Conservation (phyloP, 2,113 vertebrate species). For the Manacus vitellinus region DNA sequence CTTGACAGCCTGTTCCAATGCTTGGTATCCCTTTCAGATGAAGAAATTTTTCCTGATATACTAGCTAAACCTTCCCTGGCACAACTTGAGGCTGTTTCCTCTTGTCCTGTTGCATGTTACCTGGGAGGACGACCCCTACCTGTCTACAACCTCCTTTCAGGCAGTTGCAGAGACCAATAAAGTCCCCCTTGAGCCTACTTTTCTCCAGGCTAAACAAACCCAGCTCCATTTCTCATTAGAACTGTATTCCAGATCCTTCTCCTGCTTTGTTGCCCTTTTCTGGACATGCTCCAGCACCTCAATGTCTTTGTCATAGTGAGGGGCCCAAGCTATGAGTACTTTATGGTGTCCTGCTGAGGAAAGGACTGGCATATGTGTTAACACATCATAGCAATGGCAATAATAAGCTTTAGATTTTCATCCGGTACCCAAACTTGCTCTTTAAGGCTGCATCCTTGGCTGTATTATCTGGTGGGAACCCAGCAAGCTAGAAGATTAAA, state of each 20-base stretch:
- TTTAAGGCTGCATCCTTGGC: not conserved
- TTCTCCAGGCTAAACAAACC: not conserved
- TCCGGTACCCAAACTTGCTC: not conserved
- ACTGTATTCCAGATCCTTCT: not conserved
- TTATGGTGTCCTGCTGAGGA: not conserved
- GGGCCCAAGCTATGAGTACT: not conserved
- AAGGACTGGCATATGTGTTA: not conserved
- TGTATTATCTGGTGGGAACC: not conserved
- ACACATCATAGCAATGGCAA: not conserved
- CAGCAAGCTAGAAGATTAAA: not conserved
- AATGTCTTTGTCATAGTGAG: not conserved
- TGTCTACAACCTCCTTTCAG: not conserved
- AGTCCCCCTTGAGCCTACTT: not conserved
- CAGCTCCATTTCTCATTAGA: not conserved
- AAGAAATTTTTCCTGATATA: not conserved
- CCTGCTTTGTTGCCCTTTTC: not conserved
- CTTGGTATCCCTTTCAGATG: not conserved
- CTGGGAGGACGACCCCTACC: not conserved
- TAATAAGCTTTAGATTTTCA: not conserved
- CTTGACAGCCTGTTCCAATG: not conserved
- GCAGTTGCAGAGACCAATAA: no score
- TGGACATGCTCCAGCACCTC: not conserved
- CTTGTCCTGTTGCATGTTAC: not conserved
- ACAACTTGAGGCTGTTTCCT: not conserved
- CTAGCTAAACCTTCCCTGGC: not conserved